Base-by-base conservation (phyloP, 2,113 vertebrate species). In the Cephalopterus ornatus region DNA sequence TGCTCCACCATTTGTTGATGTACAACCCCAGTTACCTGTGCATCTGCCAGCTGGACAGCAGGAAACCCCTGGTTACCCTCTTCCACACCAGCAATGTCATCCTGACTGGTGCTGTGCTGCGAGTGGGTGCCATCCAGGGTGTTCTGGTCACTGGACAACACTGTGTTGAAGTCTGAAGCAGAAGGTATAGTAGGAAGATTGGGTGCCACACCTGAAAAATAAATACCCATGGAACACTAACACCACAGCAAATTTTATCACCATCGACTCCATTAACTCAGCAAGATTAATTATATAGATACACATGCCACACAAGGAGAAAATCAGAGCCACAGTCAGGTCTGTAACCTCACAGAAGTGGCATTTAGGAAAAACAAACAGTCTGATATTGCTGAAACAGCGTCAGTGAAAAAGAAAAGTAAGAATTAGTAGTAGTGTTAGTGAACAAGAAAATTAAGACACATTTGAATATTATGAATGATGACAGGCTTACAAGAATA, bases 11-110 rank as follows among this genome's bases (percentile, higher is more conserved):
- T 41, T 44, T 44, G 14, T 10, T 47, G 30, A 71, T 9, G 44
- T 50, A 33, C 28, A 63, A 49, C 13, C 11, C 82, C 27, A 30
- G 44, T 41, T 91, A 99, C 99, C 98, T 99, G 99, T 50, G 99
- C 99, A 68, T 99, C 99, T n/a, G 99, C 99, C 61, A 99, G 98
- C 87, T 99, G 99, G 66, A 99, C 99, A 35, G 99, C 99, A 74
- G 99, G 99, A 20, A 99, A 99, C 26, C 99, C 99, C 86, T 98
- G 98, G 93, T 99, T 99, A 12, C 98, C 99, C 91, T 99, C 99
- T 94, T 99, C 99, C 4, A 99, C 98, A 53, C 99, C 99, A 9
- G 98, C 98, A 52, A 99, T 98, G 80, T 99, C 99, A 35, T 99
- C 99, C 97, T 99, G 99, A 91, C 99, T 99, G 46, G 98, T 99